Base-by-base conservation (phyloP, 1,140 invertebrate species). In the Copidosoma floridanum region DNA sequence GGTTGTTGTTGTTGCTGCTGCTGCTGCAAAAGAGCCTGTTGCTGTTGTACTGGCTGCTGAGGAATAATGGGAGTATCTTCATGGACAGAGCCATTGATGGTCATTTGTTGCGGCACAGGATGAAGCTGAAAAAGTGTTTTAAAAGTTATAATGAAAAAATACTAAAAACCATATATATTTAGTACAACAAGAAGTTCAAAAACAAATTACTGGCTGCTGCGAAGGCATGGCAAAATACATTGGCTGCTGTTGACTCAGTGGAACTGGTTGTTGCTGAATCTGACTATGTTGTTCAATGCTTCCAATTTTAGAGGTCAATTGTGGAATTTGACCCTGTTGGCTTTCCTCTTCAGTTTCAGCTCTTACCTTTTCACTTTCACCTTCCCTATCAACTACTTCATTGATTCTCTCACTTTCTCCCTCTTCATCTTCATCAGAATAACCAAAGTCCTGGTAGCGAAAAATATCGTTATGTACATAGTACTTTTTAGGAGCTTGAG, bases 381-480 rank as follows among this genome's bases (percentile, higher is more conserved):
- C 82, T 66, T 84, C 77, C 29, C 76, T 71, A 29, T 80, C 78
- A 6, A 35, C 57, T 16, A 52, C 57, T 11, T 78, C 78, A 35
- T 68, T 69, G 5, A 73, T 57, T 11, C 64, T 73, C 35, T 79
- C 76, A 16, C 69, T 66, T 37, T 70, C 69, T 0, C 70, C 41
- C 7, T 78, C 77, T 1, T 70, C 68, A 29, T 93, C 90, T 67
- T 92, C 91, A 69, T 94, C 92, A 0, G 70, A 68, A 41, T 76
- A 79, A 18, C 76, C 77, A 56, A 78, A 68, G 41, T 81, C 78
- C 68, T 98, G 95, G 76, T 98, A 99, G 53, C 95, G 90, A 81
- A 99, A 99, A 73, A 99, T 98, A 79, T 98, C 95, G 82, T 98
- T 99, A 74, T 95, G 93, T 18, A 98, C 95, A 74, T 98, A 98